phyloP scores from a whole-genome alignment of 2,888 invertebrate genomes.

The Plebejus melissa region DNA sequence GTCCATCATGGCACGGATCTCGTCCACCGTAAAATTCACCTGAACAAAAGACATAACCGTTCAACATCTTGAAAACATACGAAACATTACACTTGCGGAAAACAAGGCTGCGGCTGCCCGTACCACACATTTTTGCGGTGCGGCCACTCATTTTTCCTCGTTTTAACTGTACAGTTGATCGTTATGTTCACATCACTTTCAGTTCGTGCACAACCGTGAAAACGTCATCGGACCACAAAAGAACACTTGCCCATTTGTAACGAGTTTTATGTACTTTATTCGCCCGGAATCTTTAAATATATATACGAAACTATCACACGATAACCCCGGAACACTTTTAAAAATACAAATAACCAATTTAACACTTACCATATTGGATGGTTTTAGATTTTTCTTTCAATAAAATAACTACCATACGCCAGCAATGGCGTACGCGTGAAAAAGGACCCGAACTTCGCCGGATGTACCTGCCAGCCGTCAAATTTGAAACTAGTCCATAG shows the following conservation, averaged over 20 bases:
- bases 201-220: constrained; percentile 54
- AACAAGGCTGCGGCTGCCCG: constrained; percentile 45
- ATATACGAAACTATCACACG: constrained; percentile 46
- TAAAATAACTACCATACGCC: constrained; percentile 88
- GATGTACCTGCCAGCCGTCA: constrained; percentile 58
- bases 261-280: constrained; percentile 43
- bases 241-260: constrained; percentile 48
- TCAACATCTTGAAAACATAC: constrained; percentile 50
- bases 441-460: constrained; percentile 75
- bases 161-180: background rate
- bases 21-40: constrained; percentile 99
- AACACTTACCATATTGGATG: constrained; percentile 90
- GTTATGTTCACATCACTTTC: constrained; percentile 44
- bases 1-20: constrained; percentile 99
- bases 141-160: background rate
- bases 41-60: constrained; percentile 72
- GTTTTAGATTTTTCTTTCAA: constrained; percentile 86
- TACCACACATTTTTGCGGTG: constrained; percentile 51
- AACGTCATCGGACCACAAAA: constrained; percentile 73
- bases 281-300: constrained; percentile 54
- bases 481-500: constrained; percentile 47
- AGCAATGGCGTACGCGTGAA: constrained; percentile 92
- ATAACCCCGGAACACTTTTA: constrained; percentile 51
- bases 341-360: constrained; percentile 51
- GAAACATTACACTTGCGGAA: constrained; percentile 50